These are phyloP conservation scores for Cinclus cinclus DNA, from an alignment of 2,113 vertebrate genomes.

Conservation along the genomic window DNA sequence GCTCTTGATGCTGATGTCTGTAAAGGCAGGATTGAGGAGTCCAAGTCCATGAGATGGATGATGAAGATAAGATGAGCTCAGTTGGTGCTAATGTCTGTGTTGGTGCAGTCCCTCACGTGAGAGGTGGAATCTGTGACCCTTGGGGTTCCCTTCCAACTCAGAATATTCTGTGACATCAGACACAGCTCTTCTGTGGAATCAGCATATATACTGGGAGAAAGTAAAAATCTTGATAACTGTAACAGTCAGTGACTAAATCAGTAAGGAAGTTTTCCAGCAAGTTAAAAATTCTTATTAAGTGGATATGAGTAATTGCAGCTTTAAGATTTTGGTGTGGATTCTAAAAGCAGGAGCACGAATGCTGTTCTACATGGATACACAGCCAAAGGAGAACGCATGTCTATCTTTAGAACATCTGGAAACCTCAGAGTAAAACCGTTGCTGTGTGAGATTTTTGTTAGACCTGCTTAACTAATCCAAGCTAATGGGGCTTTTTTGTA, in stretches of 20 bases:
- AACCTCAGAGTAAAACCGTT: not conserved
- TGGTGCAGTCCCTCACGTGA: rapidly evolving
- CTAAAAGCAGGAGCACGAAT: not conserved
- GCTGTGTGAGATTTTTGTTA: not conserved
- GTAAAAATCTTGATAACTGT: not conserved
- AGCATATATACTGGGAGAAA: not conserved
- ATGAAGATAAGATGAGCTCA: not conserved
- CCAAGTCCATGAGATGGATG: not conserved
- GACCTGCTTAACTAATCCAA: not conserved
- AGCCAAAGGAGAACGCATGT: not conserved
- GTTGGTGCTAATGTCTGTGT: not conserved
- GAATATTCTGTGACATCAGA: not conserved
- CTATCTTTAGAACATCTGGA: not conserved
- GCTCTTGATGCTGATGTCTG: not conserved
- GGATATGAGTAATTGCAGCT: not conserved
- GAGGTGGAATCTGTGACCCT: not conserved
- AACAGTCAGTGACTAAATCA: not conserved
- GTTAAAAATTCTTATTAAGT: not conserved
- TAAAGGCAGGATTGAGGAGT: not conserved
- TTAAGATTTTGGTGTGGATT: not conserved
- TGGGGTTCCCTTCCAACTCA: not conserved
- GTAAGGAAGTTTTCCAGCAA: not conserved
- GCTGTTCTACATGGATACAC: not conserved
- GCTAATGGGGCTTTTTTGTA: not conserved
- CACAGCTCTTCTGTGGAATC: not conserved